These are phyloP conservation scores for Amphiprion percula DNA, from an alignment of 2,113 vertebrate genomes.

Conservation along the genomic window DNA sequence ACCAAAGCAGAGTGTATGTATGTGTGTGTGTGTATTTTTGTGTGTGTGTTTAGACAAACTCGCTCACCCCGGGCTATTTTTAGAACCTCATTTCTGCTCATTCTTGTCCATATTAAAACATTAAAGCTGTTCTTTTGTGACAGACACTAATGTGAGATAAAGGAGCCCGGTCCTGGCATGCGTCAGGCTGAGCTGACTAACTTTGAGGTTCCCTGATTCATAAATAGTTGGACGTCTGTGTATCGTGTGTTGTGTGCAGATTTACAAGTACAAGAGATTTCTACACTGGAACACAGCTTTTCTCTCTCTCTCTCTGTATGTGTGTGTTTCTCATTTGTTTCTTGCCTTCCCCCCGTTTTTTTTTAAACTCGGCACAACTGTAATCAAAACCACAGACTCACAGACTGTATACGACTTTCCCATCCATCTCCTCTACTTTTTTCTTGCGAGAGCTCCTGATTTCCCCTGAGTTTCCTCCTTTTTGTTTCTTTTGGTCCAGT, in stretches of 20 bases:
- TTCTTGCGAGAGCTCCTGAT: slow-evolving; percentile 13
- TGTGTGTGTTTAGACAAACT: slow-evolving; percentile 61
- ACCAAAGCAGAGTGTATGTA: slow-evolving; percentile 39
- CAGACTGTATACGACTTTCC: slow-evolving; percentile 55
- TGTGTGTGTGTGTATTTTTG: slow-evolving; percentile 35
- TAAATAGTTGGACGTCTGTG: slow-evolving; percentile 65
- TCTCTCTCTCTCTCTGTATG: slow-evolving; percentile 21
- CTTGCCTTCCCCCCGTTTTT: slow-evolving; percentile 20
- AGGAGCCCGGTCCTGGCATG: slow-evolving; percentile 7
- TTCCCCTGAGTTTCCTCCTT: slow-evolving; percentile 22
- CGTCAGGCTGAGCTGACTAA: slow-evolving; percentile 53
- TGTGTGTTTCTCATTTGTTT: slow-evolving; percentile 77
- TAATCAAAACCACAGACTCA: slow-evolving; percentile 80
- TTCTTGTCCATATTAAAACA: slow-evolving; percentile 41
- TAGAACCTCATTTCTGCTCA: slow-evolving; percentile 39
- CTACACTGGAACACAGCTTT: slow-evolving; percentile 13
- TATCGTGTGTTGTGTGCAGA: slow-evolving; percentile 60
- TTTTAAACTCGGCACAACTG: slow-evolving; percentile 47
- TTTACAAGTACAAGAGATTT: slow-evolving; percentile 64
- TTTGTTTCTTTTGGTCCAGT: background rate
- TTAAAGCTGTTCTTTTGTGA: background rate
- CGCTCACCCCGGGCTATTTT: slow-evolving; percentile 61
- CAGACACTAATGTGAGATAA: background rate
- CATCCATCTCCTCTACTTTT: slow-evolving; percentile 58
- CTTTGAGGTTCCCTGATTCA: slow-evolving; percentile 65